phyloP scores from a whole-genome alignment of 2,113 vertebrate genomes.

The Psilopogon haemacephalus region DNA sequence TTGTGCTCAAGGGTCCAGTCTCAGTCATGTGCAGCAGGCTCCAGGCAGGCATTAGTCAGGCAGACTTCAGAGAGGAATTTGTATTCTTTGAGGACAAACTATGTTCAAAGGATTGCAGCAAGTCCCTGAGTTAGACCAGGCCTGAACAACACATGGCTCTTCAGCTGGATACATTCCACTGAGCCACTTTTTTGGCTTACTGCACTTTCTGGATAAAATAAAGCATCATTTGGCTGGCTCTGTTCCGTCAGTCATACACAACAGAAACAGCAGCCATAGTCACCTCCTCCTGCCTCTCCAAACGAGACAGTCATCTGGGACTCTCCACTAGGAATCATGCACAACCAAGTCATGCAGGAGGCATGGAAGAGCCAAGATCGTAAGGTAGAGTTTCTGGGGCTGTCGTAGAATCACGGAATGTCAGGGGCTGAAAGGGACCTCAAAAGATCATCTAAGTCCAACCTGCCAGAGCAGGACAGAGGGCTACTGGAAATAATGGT shows the following conservation, averaged over 20 bases:
- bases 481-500: too few relatives aligned
- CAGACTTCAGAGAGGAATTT: not conserved
- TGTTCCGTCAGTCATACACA: not conserved
- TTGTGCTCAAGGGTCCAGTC: not conserved
- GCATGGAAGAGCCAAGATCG: accelerated
- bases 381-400: too few relatives aligned
- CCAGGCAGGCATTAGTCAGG: not conserved
- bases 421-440: too few relatives aligned
- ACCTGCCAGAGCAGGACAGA: too few relatives aligned
- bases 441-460: too few relatives aligned
- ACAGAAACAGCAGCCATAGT: not conserved
- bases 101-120: not conserved
- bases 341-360: not conserved
- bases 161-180: not conserved
- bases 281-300: not conserved
- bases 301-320: not conserved
- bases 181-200: not conserved
- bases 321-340: not conserved
- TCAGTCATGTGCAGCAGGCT: accelerated
- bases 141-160: not conserved
- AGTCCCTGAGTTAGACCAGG: not conserved
- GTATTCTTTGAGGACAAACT: not conserved
- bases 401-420: too few relatives aligned
- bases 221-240: not conserved
- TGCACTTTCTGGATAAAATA: not conserved